Base-by-base conservation (phyloP, 1,140 invertebrate genomes). In the Tetragonula clypearis region DNA sequence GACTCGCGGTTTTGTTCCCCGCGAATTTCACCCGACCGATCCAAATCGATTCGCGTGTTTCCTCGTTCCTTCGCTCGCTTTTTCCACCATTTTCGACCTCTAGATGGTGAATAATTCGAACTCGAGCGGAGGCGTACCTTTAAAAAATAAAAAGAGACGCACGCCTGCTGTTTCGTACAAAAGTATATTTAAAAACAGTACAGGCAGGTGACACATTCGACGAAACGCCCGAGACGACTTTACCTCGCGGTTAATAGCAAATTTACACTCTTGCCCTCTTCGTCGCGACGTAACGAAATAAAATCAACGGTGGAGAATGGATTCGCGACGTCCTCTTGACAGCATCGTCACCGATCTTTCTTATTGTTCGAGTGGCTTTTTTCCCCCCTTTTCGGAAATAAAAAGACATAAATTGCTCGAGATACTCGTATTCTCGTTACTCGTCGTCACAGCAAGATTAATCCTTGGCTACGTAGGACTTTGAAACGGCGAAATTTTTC, bases 211-310 rank as follows among this genome's bases (percentile, higher is more conserved):
- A 15, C 35, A 15, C n/a, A 86, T 79, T 82, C 73, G 78, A 81
- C 19, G 72, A 41, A 69, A 79, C 30, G 56, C 15, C 69, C 62
- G 76, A 80, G 17, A 85, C 86, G n/a, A 79, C 78, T 73, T 87
- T 71, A 62, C 35, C 68, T 85, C 60, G 53, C 66, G 56, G 86
- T 87, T 87, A 87, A 88, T 84, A 49, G 86, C 30, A 66, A 65
- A 30, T 84, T 87, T 88, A 87, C 85, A 77, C 69, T 58, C 17
- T 12, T 30, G 30, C 21, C 9, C 41, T 53, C 19, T 17, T 35
- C 35, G n/a, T 21, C 74, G 19, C 30, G 55, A 5, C 23, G 58
- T 26, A 26, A 21, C 73, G 73, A 68, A 78, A 81, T 81, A 73
- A 74, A 81, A 81, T 81, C 74, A 81, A 81, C 79, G 79, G 35